phyloP scores from a whole-genome alignment of 2,113 vertebrate species.

The Malaclemys terrapin region DNA sequence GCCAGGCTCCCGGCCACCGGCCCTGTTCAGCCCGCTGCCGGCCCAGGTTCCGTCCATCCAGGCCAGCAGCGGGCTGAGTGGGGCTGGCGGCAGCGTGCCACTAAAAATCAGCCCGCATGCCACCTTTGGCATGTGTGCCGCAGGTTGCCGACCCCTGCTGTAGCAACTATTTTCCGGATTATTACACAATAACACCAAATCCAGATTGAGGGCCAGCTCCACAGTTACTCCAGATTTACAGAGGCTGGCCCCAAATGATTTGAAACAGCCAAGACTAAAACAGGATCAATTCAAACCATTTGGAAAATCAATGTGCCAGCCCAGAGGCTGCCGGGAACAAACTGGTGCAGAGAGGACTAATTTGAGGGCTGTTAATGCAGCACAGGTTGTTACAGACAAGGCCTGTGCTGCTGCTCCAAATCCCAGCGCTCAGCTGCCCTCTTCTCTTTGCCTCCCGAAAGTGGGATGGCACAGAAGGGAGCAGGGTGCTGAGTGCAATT shows the following conservation, averaged over 20 bases:
- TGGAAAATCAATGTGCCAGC: background rate
- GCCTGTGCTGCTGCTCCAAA: background rate
- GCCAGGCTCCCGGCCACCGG: too few relatives aligned
- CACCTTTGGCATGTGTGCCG: too few relatives aligned
- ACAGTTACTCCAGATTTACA: background rate
- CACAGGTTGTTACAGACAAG: background rate
- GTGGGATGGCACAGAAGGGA: background rate
- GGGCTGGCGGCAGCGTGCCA: too few relatives aligned
- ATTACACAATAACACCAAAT: background rate
- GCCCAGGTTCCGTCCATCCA: too few relatives aligned
- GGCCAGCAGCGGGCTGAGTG: too few relatives aligned
- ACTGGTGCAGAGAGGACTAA: background rate
- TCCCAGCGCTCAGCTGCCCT: background rate
- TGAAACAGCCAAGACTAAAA: background rate
- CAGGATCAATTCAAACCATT: background rate
- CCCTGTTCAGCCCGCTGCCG: too few relatives aligned
- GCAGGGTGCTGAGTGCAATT: background rate
- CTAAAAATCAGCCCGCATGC: too few relatives aligned
- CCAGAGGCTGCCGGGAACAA: background rate
- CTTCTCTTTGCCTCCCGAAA: background rate
- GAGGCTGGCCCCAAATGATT: background rate
- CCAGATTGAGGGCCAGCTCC: background rate
- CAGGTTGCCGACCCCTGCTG: background rate
- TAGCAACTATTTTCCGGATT: background rate
- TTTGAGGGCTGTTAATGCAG: background rate